Conservation (phyloP, 2,888 invertebrate species). For the Horisme vitalbata region DNA sequence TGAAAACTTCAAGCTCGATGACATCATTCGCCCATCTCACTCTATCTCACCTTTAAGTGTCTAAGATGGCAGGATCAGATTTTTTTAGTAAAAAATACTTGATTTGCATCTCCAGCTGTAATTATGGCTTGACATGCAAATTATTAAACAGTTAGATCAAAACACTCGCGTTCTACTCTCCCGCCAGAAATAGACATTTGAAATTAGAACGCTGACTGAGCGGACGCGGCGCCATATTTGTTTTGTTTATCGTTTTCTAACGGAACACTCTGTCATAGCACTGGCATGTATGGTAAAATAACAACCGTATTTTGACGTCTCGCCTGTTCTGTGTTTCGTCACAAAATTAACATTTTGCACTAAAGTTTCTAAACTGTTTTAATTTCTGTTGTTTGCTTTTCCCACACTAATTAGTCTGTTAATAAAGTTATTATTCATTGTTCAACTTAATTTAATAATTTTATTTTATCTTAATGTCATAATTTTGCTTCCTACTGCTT, state of each 20-base stretch:
- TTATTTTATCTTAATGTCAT: too few relatives aligned
- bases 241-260: constrained; percentile 30
- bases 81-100: too few relatives aligned
- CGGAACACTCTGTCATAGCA: constrained; percentile 12
- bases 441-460: background rate
- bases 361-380: constrained; percentile 2
- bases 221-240: constrained; percentile 37
- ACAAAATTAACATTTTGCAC: background rate
- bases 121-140: too few relatives aligned
- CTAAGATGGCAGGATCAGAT: too few relatives aligned
- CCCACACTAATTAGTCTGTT: background rate
- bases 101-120: too few relatives aligned
- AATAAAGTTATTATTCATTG: background rate
- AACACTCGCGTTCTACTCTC: constrained; percentile 42
- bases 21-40: too few relatives aligned
- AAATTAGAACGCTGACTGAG: constrained; percentile 44
- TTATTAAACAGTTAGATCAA: background rate
- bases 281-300: constrained; percentile 11
- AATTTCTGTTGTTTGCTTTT: constrained; percentile 8
- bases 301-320: background rate
- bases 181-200: constrained; percentile 50
- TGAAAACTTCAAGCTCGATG: too few relatives aligned
- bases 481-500: too few relatives aligned
- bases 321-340: too few relatives aligned
- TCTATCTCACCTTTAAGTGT: too few relatives aligned